Evolutionary conservation across 2,113 vertebrate species (phyloP), one percentile per base, ranked within the genome.

Genomic region (Toxotes chatareus): DNA sequence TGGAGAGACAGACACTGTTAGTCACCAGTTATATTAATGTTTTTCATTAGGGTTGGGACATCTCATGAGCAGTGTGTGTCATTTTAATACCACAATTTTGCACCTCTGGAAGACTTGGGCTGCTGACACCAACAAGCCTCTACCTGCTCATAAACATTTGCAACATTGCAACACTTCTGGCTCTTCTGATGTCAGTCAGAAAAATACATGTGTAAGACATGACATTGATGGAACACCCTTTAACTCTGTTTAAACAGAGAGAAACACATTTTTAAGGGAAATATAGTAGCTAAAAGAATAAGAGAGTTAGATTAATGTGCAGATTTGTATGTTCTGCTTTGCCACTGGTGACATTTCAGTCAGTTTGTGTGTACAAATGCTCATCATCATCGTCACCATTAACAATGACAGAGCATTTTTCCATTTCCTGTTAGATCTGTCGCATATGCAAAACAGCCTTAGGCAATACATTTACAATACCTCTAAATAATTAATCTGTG

Each of bases 401-500:
- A 55, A 62, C 12, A 74, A 23, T 7, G 34, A 1, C 34, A 16
- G 8, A 4, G 1, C 42, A 23, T 36, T 44, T 63, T 53, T 63
- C 2, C 34, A 59, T 57, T 82, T 78, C 47, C 65, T 67, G 44
- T 64, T 62, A 5, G 23, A 75, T 66, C 12, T 78, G 3, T 46
- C 34, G n/a, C 19, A 17, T 27, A 32, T 13, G 17, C 44, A 46
- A 71, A 85, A 63, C 3, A 71, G 46, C 87, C 42, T 64, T 2
- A 2, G 40, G 86, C 56, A 83, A 76, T 62, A 76, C 32, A 84
- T 85, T 88, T 70, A 61, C 32, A 80, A 74, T n/a, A 40, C 47
- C 19, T 61, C 10, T 46, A 19, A 17, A 59, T 12, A 71, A 36
- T 16, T 32, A 11, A 7, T 61, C 31, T 49, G 6, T 36, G 4